phyloP scores from a whole-genome alignment of 2,113 vertebrate genomes.

The Sinocyclocheilus anophthalmus region DNA sequence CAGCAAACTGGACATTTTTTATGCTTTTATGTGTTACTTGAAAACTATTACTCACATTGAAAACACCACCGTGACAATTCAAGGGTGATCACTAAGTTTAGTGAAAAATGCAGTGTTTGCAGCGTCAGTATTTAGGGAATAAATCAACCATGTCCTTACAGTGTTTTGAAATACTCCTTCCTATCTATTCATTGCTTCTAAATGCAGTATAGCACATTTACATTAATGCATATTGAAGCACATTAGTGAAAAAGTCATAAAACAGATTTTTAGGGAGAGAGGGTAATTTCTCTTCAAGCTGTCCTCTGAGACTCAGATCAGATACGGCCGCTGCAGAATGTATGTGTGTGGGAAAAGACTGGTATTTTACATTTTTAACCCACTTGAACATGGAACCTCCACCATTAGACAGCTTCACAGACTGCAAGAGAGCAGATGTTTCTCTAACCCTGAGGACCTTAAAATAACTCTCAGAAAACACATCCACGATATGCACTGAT shows the following conservation, averaged over 20 bases:
- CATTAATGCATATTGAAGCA: background rate
- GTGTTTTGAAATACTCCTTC: background rate
- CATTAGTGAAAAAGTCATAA: background rate
- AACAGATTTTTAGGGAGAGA: background rate
- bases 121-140: background rate
- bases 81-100: background rate
- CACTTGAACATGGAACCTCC: conserved; percentile 53
- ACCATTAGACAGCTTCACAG: conserved; percentile 44
- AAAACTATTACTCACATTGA: no score
- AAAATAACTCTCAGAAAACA: conserved; percentile 52
- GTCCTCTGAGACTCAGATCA: conserved; percentile 36
- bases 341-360: conserved; percentile 62
- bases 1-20: no score
- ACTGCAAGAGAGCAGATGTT: conserved; percentile 60
- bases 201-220: background rate
- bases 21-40: no score
- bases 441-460: conserved; percentile 51
- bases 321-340: background rate
- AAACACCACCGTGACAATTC: no score
- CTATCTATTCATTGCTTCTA: background rate
- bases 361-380: conserved; percentile 63
- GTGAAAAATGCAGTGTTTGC: background rate
- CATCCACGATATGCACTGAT: conserved; percentile 42
- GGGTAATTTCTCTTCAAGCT: background rate
- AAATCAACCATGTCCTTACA: no score